These are phyloP conservation scores for Mesoclemmys tuberculata DNA, from an alignment of 2,113 vertebrate species.

Conservation along the genomic window DNA sequence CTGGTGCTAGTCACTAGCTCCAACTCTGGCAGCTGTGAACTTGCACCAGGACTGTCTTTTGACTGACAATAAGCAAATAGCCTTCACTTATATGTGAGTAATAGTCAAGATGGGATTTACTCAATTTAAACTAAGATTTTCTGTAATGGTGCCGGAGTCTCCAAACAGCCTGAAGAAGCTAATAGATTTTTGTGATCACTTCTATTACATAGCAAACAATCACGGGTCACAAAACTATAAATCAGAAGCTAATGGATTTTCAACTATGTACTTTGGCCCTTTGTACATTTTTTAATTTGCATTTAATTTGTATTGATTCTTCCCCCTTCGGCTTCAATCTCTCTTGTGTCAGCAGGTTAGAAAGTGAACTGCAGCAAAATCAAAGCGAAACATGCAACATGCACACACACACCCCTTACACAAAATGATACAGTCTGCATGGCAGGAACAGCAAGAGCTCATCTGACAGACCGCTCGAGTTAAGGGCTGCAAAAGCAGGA, in stretches of 20 bases:
- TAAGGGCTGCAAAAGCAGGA: neutral
- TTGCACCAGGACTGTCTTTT: neutral
- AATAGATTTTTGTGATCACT: conserved; percentile 42
- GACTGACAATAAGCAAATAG: neutral
- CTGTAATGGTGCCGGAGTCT: neutral
- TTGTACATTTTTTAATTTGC: conserved; percentile 82
- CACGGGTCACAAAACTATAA: conserved; percentile 39
- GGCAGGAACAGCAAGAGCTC: neutral
- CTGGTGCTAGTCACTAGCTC: neutral
- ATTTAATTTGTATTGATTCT: conserved; percentile 90
- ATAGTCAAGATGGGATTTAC: neutral
- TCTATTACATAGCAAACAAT: conserved; percentile 61
- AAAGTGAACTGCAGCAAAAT: conserved; percentile 1
- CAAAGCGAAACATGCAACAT: neutral
- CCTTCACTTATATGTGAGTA: neutral
- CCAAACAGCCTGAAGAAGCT: neutral
- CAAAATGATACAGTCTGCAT: neutral
- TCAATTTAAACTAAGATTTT: neutral
- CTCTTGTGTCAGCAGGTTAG: conserved; percentile 80
- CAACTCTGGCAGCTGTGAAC: neutral
- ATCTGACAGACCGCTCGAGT: neutral
- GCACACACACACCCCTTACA: accelerated
- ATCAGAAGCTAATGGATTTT: conserved; percentile 75
- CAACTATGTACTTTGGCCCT: conserved; percentile 60
- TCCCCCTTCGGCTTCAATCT: conserved; percentile 76